phyloP scores from a whole-genome alignment of 2,888 invertebrate genomes.

The Furcula furcula region DNA sequence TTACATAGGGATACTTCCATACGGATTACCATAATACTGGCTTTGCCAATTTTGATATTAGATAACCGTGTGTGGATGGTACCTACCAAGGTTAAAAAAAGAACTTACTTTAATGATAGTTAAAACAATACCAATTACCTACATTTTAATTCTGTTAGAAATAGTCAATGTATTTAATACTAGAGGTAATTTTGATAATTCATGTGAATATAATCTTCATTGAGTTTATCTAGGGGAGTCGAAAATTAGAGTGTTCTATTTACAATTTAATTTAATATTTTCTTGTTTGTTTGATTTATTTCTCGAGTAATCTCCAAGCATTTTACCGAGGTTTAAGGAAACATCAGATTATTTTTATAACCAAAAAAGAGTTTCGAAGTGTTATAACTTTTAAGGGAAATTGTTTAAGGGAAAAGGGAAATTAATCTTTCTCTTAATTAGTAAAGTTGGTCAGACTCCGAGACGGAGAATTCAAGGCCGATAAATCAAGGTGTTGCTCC shows the following conservation, averaged over 20 bases:
- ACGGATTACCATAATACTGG: too few species aligned
- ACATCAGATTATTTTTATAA: constrained; percentile 42
- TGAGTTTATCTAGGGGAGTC: too few species aligned
- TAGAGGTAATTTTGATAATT: too few species aligned
- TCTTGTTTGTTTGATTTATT: constrained; percentile 10
- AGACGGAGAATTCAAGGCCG: constrained; percentile 64
- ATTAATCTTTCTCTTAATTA: constrained; percentile 80
- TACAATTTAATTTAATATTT: not conserved
- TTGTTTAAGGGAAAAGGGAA: constrained; percentile 74
- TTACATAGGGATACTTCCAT: too few species aligned
- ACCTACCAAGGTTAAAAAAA: too few species aligned
- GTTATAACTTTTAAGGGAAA: constrained; percentile 65
- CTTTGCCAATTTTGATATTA: too few species aligned
- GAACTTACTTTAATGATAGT: too few species aligned
- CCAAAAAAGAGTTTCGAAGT: constrained; percentile 45
- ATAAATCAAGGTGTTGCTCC: constrained; percentile 75
- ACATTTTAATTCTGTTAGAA: too few species aligned
- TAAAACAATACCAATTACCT: too few species aligned
- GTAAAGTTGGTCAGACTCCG: constrained; percentile 68
- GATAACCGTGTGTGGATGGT: too few species aligned
- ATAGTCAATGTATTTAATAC: too few species aligned
- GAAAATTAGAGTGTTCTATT: not conserved
- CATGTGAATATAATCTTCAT: too few species aligned
- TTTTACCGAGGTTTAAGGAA: constrained; percentile 15
- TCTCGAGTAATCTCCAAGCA: constrained; percentile 12